These are phyloP conservation scores for Drosophila tani DNA, from an alignment of 1,140 invertebrate species.

Conservation along the genomic window DNA sequence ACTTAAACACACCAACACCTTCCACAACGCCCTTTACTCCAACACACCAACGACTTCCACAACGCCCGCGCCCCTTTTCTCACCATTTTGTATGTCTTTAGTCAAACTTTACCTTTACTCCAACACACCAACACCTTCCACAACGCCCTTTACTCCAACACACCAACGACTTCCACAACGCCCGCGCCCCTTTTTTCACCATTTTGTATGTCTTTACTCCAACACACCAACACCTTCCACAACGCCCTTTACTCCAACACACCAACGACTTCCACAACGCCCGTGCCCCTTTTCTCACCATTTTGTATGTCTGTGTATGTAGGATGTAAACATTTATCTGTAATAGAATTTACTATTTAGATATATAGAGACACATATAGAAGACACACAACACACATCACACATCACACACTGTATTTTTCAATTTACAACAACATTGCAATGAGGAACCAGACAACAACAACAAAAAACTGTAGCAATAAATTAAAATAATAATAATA, in stretches of 20 bases:
- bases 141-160: too few relatives aligned
- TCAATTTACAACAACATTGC: constrained; percentile 38
- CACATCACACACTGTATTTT: constrained; percentile 49
- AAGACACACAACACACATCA: constrained; percentile 29
- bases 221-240: background rate
- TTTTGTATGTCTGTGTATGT: constrained; percentile 48
- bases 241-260: too few relatives aligned
- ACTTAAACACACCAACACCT: too few relatives aligned
- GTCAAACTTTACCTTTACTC: too few relatives aligned
- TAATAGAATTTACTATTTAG: constrained; percentile 58
- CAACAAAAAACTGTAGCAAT: constrained; percentile 59
- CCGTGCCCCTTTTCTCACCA: constrained; percentile 20
- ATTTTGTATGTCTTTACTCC: too few relatives aligned
- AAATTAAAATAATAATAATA: constrained; percentile 45
- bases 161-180: too few relatives aligned
- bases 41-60: too few relatives aligned
- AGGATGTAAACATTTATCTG: constrained; percentile 55
- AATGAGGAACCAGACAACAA: constrained; percentile 26
- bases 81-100: constrained; percentile 41
- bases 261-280: too few relatives aligned
- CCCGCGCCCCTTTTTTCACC: background rate
- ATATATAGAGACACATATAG: constrained; percentile 37
- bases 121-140: background rate
- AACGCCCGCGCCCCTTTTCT: too few relatives aligned
- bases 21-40: too few relatives aligned